These are phyloP conservation scores for Clarias platycephalus DNA, from an alignment of 2,797 vertebrate genomes.

Conservation along the genomic window DNA sequence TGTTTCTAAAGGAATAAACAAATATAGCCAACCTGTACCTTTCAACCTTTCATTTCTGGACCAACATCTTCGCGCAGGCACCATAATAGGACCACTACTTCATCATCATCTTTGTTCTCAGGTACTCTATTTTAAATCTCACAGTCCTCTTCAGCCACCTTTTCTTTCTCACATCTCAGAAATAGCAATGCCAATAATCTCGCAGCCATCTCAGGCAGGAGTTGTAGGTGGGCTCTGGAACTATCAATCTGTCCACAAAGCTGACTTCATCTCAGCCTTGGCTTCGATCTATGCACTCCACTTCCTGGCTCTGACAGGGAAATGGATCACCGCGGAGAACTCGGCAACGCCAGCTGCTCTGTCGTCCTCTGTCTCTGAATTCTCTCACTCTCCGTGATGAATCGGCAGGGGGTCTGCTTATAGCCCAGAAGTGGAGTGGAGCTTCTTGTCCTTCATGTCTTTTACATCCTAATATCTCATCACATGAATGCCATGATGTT, in stretches of 20 bases:
- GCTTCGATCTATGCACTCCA: constrained; percentile 19
- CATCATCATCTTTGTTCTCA: not conserved
- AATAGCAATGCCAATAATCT: constrained; percentile 13
- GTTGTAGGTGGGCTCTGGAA: constrained; percentile 19
- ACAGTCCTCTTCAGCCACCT: not conserved
- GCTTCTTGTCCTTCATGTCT: not conserved
- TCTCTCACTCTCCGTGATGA: not conserved
- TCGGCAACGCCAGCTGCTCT: constrained; percentile 5
- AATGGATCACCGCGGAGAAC: constrained; percentile 16
- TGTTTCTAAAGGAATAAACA: not conserved
- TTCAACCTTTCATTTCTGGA: not conserved
- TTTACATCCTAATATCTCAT: constrained; percentile 21
- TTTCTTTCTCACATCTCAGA: not conserved
- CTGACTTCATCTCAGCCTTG: constrained; percentile 21
- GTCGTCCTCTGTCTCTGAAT: constrained; percentile 10
- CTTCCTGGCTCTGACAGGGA: constrained; percentile 30
- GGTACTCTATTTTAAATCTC: not conserved
- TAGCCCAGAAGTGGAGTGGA: constrained; percentile 17
- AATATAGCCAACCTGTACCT: not conserved
- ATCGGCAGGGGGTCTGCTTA: constrained; percentile 15
- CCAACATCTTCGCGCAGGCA: not conserved
- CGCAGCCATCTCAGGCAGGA: not conserved
- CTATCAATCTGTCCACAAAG: constrained; percentile 21
- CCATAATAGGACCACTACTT: not conserved
- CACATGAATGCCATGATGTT: not conserved